These are phyloP conservation scores for Prorops nasuta DNA, from an alignment of 1,140 invertebrate genomes.

Conservation along the genomic window DNA sequence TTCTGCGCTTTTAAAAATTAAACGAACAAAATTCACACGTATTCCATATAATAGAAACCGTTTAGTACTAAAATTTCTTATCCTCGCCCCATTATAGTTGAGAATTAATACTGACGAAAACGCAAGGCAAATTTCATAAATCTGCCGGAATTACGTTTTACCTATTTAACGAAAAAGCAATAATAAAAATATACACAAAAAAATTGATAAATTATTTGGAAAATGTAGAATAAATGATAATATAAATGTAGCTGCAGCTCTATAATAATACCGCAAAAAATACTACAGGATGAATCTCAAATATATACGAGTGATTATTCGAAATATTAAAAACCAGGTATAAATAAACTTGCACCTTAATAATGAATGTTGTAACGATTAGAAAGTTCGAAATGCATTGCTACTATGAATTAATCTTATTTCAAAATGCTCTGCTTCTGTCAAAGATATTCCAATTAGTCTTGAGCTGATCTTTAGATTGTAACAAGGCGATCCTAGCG, in stretches of 20 bases:
- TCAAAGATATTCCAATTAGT: no score
- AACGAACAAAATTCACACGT: background rate
- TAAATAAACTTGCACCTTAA: constrained; percentile 43
- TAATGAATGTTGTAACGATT: constrained; percentile 51
- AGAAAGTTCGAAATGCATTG: constrained; percentile 43
- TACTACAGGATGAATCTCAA: no score
- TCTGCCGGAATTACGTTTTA: constrained; percentile 37
- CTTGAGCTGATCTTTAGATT: no score
- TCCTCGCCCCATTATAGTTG: no score
- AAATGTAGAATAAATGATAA: constrained; percentile 43
- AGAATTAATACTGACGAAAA: constrained; percentile 44
- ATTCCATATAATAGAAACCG: constrained; percentile 1
- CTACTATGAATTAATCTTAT: no score
- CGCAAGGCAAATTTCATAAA: constrained; percentile 38
- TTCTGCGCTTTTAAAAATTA: background rate
- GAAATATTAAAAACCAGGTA: constrained; percentile 46
- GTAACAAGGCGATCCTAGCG: no score
- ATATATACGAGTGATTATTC: constrained; percentile 49
- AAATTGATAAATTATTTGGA: constrained; percentile 41
- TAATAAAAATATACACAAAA: no score
- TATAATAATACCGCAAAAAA: constrained; percentile 42
- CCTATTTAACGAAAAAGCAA: no score
- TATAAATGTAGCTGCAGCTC: constrained; percentile 48
- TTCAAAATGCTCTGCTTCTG: no score
- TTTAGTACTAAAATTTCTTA: no score